Evolutionary conservation across 2,888 invertebrate species (phyloP).

Genomic region (Acrobasis consociella): DNA sequence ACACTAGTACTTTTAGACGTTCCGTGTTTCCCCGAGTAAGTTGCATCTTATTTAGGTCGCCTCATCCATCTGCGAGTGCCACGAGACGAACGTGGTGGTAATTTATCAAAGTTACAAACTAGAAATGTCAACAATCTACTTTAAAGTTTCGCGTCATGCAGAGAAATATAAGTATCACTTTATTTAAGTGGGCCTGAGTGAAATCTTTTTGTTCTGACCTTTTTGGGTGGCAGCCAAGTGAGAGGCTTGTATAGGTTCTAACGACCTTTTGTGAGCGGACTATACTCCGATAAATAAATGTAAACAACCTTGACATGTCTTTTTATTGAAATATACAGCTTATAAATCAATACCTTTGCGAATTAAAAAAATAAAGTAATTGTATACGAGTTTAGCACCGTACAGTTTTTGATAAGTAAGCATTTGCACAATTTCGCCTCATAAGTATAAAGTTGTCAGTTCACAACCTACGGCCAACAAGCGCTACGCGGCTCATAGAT

Average conservation of each 20-base stretch:
- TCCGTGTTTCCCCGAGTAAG: neutral
- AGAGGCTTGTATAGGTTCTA: neutral
- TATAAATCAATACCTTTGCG: no score
- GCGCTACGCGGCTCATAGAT: no score
- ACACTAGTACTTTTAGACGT: neutral
- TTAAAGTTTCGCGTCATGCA: conserved; percentile 17
- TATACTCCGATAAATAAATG: no score
- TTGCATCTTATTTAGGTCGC: conserved; percentile 10
- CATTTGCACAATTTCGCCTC: no score
- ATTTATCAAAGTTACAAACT: conserved; percentile 19
- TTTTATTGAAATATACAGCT: no score
- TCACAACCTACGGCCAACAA: no score
- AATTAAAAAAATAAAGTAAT: no score
- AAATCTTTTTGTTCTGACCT: conserved; percentile 20
- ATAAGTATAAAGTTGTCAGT: no score
- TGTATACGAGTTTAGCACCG: no score
- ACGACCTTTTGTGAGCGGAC: neutral
- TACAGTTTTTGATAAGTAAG: no score
- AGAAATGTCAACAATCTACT: conserved; percentile 15
- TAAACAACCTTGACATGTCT: no score
- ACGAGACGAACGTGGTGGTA: conserved; percentile 5
- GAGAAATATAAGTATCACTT: conserved; percentile 19
- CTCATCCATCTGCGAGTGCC: conserved; percentile 14
- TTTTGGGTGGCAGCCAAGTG: conserved; percentile 21
- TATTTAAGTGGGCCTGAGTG: conserved; percentile 7